phyloP scores from a whole-genome alignment of 1,140 invertebrate species.

The Ceratosolen fusciceps region DNA sequence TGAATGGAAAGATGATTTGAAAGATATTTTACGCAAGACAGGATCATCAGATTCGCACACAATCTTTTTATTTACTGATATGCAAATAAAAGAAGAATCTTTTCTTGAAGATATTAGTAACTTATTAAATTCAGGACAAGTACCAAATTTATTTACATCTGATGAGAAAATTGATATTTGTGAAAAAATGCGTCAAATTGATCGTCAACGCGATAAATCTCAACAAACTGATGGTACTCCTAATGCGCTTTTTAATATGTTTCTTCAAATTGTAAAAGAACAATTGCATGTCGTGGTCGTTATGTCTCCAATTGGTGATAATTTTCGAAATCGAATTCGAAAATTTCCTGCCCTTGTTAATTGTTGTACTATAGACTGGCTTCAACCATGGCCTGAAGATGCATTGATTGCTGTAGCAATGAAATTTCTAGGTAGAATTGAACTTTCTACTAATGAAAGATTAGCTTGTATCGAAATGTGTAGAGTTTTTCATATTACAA shows the following conservation, averaged over 20 bases:
- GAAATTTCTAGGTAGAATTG: constrained; percentile 87
- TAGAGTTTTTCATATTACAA: constrained; percentile 91
- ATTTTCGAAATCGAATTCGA: constrained; percentile 85
- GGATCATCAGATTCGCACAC: constrained; percentile 87
- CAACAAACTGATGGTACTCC: constrained; percentile 93
- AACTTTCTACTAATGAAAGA: constrained; percentile 79
- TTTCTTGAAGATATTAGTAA: constrained; percentile 96
- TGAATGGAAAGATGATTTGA: constrained; percentile 94
- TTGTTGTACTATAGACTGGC: constrained; percentile 98
- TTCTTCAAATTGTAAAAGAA: constrained; percentile 89
- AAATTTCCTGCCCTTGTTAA: constrained; percentile 96
- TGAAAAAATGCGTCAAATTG: constrained; percentile 94
- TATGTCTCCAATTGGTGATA: constrained; percentile 93
- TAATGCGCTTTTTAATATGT: constrained; percentile 91
- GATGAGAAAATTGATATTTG: constrained; percentile 94
- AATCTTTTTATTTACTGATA: constrained; percentile 92
- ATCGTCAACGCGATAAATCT: constrained; percentile 90
- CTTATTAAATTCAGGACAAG: constrained; percentile 92
- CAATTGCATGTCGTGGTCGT: constrained; percentile 92
- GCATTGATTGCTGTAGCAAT: constrained; percentile 94
- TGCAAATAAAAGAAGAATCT: constrained; percentile 93
- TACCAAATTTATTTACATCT: constrained; percentile 89
- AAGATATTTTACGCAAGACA: constrained; percentile 84
- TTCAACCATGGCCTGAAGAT: constrained; percentile 95
- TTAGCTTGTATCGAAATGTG: constrained; percentile 88